Evolutionary conservation across 2,888 invertebrate genomes (phyloP).

Genomic region (Tipula helvola): DNA sequence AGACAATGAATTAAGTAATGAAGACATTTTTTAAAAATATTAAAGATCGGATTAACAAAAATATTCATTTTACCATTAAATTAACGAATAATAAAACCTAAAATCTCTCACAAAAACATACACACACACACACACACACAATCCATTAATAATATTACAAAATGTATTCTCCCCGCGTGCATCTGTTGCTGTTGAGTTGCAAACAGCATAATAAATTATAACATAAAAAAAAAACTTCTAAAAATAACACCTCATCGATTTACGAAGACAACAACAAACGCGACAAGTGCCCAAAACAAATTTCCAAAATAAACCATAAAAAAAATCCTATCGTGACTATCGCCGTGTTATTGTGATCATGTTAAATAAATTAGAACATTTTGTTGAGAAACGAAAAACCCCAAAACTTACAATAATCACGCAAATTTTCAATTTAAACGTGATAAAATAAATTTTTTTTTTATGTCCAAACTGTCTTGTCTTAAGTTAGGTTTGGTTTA

Average conservation of each 20-base stretch:
- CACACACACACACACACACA: not conserved
- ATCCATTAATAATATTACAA: not conserved
- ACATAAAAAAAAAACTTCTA: not conserved
- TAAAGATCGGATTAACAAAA: not conserved
- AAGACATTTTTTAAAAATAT: not conserved
- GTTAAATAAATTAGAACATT: conserved; percentile 1
- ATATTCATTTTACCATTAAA: not conserved
- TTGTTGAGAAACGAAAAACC: not conserved
- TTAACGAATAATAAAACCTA: not conserved
- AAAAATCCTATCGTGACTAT: not conserved
- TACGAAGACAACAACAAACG: not conserved
- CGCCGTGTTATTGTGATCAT: not conserved
- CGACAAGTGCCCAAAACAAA: not conserved
- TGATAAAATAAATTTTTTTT: not conserved
- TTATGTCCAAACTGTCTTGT: not conserved
- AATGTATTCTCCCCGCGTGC: not conserved
- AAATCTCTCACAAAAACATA: not conserved
- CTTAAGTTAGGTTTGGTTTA: not conserved
- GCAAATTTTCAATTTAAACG: conserved; percentile 6
- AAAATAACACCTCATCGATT: not conserved
- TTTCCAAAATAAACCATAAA: not conserved
- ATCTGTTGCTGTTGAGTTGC: not conserved
- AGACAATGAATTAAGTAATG: not conserved
- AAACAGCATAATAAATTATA: not conserved
- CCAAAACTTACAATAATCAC: not conserved